Percentiles rank a stretch among this genome's conserved stretches.
These are phyloP conservation scores for Spinibarbus caldwelli DNA, from an alignment of 2,797 vertebrate genomes.

Conservation along the genomic window DNA sequence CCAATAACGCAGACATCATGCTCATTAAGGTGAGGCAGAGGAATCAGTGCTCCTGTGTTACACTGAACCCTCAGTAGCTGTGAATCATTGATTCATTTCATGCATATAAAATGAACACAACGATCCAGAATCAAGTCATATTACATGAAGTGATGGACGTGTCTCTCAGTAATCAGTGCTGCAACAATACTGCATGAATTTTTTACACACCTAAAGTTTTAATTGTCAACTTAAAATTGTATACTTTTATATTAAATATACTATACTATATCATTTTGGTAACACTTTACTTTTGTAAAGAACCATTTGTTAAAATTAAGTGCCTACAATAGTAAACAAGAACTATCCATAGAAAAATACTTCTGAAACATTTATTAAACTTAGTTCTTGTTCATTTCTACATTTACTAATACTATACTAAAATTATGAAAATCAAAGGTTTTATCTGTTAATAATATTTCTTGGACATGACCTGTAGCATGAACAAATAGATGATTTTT, in stretches of 20 bases:
- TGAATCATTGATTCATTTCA: constrained; percentile 25
- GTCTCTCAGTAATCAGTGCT: too few relatives aligned
- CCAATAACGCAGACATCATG: constrained; percentile 83
- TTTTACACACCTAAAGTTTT: background rate
- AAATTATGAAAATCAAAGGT: background rate
- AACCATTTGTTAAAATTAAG: too few relatives aligned
- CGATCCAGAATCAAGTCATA: background rate
- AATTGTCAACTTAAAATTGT: background rate
- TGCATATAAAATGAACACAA: constrained; percentile 32
- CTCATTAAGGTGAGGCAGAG: constrained; percentile 75
- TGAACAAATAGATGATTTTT: too few relatives aligned
- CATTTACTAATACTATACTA: background rate
- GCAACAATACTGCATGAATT: background rate
- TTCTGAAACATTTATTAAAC: too few relatives aligned
- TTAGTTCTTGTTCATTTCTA: background rate
- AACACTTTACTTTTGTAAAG: background rate
- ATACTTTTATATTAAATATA: too few relatives aligned
- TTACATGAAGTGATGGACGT: background rate
- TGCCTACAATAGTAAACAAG: background rate
- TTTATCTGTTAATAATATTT: background rate
- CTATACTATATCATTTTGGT: background rate
- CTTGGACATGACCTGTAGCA: too few relatives aligned
- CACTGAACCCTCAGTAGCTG: background rate
- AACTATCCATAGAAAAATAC: background rate
- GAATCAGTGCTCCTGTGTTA: constrained; percentile 20